Base-by-base conservation (phyloP, 2,113 vertebrate species). In the Cephalopterus ornatus region DNA sequence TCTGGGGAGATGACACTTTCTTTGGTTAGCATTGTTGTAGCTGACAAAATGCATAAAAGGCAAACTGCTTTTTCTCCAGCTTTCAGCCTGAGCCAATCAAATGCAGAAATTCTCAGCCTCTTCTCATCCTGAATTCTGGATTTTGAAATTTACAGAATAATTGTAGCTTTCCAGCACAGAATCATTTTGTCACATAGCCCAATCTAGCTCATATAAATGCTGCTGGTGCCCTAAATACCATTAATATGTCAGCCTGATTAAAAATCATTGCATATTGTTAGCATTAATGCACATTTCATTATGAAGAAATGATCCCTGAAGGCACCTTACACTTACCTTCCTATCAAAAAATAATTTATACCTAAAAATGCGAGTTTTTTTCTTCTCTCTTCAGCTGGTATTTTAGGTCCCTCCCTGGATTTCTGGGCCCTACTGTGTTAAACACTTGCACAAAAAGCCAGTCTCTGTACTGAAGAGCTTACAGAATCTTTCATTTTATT, bases 101-200 rank as follows among this genome's bases (percentile, higher is more conserved):
- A 65, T 33, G 37, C 77, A 91, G 68, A 89, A 94, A 95, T 90
- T 86, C 85, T 86, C 35, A 13, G 63, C 28, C 70, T 77, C 44
- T 88, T 77, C 55, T 84, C 56, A 94, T 94, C 65, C 84, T 77
- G 50, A 92, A 91, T 84, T 89, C 79, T 91, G 44, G 56, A 94
- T 89, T 94, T 93, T 88, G 52, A 96, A 91, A 23, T 86, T 81
- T 92, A 91, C 62, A 93, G 92, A 94, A 96, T 96, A 96, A 95
- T 81, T 93, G 92, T 27, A 87, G 85, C 91, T 95, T 92, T 92
- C 6, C 14, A 91, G 65, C 49, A 93, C 59, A 68, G 83, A 94
- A 92, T 90, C 17, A 55, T 92, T 88, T 72, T 95, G 73, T 93
- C 92, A 92, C 58, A 63, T 5, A 83, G 65, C n/a, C 68, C 65